Percentiles rank a stretch among this genome's conserved stretches.
These are phyloP conservation scores for Drosophila dives DNA, from an alignment of 2,888 invertebrate species.

Conservation along the genomic window DNA sequence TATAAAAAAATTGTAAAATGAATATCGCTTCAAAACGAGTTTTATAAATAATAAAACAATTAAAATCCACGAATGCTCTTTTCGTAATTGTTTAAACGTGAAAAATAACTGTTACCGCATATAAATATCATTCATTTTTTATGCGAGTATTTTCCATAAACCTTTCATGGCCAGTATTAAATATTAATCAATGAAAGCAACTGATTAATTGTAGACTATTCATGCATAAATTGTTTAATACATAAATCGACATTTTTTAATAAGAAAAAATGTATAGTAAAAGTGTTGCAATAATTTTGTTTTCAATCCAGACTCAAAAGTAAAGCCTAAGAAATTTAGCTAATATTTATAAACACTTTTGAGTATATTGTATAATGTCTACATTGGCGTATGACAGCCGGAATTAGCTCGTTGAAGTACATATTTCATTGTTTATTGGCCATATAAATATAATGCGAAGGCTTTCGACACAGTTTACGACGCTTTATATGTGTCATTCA, in stretches of 20 bases:
- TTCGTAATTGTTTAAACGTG: conserved; percentile 21
- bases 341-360: conserved; percentile 14
- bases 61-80: conserved; percentile 35
- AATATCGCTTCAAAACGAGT: conserved; percentile 37
- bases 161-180: conserved; percentile 12
- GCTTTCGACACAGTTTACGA: conserved; percentile 50
- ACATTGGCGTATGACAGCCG: conserved; percentile 6
- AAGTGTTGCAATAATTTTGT: not conserved
- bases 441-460: conserved; percentile 71
- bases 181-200: conserved; percentile 20
- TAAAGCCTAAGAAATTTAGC: not conserved
- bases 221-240: conserved; percentile 45
- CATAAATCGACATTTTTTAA: not conserved
- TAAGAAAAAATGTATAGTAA: not conserved
- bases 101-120: conserved; percentile 48
- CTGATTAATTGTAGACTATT: conserved; percentile 51
- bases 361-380: conserved; percentile 29
- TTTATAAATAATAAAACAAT: conserved; percentile 55
- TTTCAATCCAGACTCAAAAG: not conserved
- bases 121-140: conserved; percentile 39
- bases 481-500: conserved; percentile 55
- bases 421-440: conserved; percentile 69
- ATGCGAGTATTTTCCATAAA: conserved; percentile 27
- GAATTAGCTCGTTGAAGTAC: conserved; percentile 50
- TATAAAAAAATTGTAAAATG: conserved; percentile 24